These are phyloP conservation scores for Luehdorfia chinensis DNA, from an alignment of 1,140 invertebrate genomes.

Conservation along the genomic window DNA sequence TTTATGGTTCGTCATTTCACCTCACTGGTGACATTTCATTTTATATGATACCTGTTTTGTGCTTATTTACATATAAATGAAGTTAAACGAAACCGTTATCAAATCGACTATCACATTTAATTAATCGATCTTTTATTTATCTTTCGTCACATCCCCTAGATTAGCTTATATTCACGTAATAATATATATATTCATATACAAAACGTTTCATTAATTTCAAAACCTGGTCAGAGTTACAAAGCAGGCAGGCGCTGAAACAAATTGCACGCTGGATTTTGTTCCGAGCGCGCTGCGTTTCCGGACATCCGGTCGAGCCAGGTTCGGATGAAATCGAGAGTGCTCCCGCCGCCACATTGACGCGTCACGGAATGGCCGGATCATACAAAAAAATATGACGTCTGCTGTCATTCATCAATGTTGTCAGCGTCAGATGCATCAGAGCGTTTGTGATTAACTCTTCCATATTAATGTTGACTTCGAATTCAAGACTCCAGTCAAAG, in stretches of 20 bases:
- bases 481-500: too few species aligned
- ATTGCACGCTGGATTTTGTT: neutral
- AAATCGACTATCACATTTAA: neutral
- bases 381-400: slow-evolving; percentile 10
- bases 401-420: slow-evolving; percentile 13
- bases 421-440: too few species aligned
- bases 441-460: too few species aligned
- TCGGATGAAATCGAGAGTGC: slow-evolving; percentile 13
- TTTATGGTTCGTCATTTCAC: slow-evolving; percentile 5
- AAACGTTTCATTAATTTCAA: too few species aligned
- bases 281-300: neutral
- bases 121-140: too few species aligned
- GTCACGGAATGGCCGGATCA: slow-evolving; percentile 12
- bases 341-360: slow-evolving; percentile 8
- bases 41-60: slow-evolving; percentile 6
- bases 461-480: too few species aligned
- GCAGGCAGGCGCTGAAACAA: neutral
- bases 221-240: too few species aligned
- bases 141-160: too few species aligned
- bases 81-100: slow-evolving; percentile 1
- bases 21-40: slow-evolving; percentile 4
- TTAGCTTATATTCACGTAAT: too few species aligned
- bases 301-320: slow-evolving; percentile 1
- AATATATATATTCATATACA: too few species aligned
- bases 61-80: slow-evolving; percentile 4